Evolutionary conservation across 2,888 invertebrate species (phyloP).

Genomic region (Helleia helle): DNA sequence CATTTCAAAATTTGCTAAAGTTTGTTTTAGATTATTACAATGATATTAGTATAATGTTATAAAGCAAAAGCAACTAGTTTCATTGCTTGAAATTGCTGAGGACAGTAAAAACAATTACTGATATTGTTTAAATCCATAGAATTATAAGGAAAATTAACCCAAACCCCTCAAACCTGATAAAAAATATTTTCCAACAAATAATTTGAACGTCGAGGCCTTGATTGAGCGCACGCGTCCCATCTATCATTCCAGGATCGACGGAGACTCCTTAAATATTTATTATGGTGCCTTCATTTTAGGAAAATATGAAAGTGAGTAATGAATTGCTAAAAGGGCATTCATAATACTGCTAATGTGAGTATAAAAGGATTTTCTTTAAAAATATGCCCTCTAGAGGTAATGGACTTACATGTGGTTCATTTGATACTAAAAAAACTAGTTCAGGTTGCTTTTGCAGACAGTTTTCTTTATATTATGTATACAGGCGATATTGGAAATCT

Average conservation of each 20-base stretch:
- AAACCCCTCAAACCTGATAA: background rate
- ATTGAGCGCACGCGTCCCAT: conserved; percentile 4
- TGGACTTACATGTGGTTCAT: too few species aligned
- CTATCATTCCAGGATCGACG: conserved; percentile 4
- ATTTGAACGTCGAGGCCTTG: background rate
- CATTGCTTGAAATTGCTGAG: too few species aligned
- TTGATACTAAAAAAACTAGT: background rate
- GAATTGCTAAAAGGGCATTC: background rate
- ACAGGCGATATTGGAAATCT: too few species aligned
- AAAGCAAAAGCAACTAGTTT: too few species aligned
- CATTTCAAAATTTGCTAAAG: too few species aligned
- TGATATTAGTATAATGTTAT: too few species aligned
- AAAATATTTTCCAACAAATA: background rate
- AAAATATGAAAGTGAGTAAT: conserved; percentile 6
- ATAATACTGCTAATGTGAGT: background rate
- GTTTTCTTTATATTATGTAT: background rate
- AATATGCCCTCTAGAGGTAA: background rate
- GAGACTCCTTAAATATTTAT: conserved; percentile 3
- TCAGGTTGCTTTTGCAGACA: background rate
- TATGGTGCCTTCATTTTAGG: conserved; percentile 4
- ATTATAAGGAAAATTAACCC: too few species aligned
- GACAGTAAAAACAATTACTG: too few species aligned
- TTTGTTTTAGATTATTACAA: too few species aligned
- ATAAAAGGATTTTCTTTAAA: background rate
- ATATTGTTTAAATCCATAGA: too few species aligned